Evolutionary conservation across 2,888 invertebrate genomes (phyloP).

Genomic region (Tryphoninae sp.): DNA sequence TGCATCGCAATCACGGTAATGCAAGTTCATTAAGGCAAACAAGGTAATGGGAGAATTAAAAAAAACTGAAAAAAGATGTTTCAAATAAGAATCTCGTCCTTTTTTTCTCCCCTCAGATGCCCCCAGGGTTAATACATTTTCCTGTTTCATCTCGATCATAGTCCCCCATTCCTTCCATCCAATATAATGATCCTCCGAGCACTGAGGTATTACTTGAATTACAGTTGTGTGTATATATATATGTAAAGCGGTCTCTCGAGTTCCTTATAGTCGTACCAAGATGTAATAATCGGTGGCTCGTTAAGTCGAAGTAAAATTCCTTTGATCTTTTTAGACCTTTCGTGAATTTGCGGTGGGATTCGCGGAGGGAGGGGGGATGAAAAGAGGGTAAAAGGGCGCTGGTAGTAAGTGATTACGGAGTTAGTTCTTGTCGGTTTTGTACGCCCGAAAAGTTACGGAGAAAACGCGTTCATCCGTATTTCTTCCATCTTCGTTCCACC

Average conservation of each 20-base stretch:
- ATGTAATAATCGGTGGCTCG: slow-evolving; percentile 51
- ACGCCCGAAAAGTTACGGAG: slow-evolving; percentile 2
- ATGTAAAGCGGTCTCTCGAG: neutral
- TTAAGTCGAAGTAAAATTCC: slow-evolving; percentile 33
- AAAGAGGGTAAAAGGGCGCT: neutral
- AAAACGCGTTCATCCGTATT: slow-evolving; percentile 8
- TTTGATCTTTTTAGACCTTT: slow-evolving; percentile 45
- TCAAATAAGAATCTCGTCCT: neutral
- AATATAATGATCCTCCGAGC: slow-evolving; percentile 16
- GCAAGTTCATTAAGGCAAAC: neutral
- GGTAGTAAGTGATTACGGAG: slow-evolving; percentile 20
- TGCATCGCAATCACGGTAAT: neutral
- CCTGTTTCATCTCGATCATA: neutral
- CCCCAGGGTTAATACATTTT: neutral
- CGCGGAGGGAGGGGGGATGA: neutral
- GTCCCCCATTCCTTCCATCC: neutral
- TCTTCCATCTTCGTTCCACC: neutral
- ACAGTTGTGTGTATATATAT: neutral
- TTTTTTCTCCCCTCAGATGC: neutral
- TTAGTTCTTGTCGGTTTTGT: slow-evolving; percentile 7
- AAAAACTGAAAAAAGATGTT: neutral
- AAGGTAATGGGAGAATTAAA: neutral
- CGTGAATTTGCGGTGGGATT: neutral
- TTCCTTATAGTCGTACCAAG: slow-evolving; percentile 16
- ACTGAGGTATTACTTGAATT: slow-evolving; percentile 16